These are phyloP conservation scores for Solea solea DNA, from an alignment of 2,113 vertebrate genomes.

Conservation along the genomic window DNA sequence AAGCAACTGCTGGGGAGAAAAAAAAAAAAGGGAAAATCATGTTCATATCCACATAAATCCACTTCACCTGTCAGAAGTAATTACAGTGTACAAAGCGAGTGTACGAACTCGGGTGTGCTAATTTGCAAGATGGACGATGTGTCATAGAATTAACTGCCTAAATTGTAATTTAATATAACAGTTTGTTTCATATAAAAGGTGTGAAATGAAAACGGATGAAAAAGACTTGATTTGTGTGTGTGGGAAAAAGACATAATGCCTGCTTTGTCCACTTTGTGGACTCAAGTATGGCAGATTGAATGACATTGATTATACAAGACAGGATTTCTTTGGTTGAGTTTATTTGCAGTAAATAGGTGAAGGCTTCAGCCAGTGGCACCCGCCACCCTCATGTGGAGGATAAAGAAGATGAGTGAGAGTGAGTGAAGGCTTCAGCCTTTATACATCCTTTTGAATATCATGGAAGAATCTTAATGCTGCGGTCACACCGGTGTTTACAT, in stretches of 20 bases:
- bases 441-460: too few species aligned
- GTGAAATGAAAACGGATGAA: slow-evolving; percentile 19
- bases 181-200: slow-evolving; percentile 16
- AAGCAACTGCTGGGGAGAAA: neutral
- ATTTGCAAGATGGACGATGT: slow-evolving; percentile 24
- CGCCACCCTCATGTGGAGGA: too few species aligned
- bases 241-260: neutral
- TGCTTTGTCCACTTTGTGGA: neutral
- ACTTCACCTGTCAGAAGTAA: slow-evolving; percentile 27
- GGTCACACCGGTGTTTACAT: too few species aligned
- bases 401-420: too few species aligned
- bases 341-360: neutral
- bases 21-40: neutral
- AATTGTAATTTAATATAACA: slow-evolving; percentile 25
- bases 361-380: neutral
- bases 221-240: neutral
- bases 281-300: neutral
- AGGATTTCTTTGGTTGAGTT: neutral
- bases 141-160: slow-evolving; percentile 25
- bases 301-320: neutral
- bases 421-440: too few species aligned
- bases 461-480: too few species aligned
- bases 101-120: slow-evolving; percentile 6
- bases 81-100: slow-evolving; percentile 9
- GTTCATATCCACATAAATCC: neutral